Percentiles rank a stretch among this genome's conserved stretches.
phyloP scores from a whole-genome alignment of 2,113 vertebrate species.

The Forbesichthys agassizii region DNA sequence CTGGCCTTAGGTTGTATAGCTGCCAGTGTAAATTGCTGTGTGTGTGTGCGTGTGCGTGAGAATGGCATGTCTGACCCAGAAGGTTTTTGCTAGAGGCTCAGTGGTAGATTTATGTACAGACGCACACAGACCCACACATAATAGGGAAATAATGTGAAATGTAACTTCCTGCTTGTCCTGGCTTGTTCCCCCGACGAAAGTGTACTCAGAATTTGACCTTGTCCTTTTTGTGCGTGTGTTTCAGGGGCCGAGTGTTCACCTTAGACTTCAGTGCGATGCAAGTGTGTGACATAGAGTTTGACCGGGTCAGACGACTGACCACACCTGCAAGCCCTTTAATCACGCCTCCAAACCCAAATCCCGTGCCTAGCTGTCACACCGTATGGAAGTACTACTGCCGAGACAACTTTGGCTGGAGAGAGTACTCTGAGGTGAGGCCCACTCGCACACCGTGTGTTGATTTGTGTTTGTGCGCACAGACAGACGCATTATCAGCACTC shows the following conservation, averaged over 20 bases:
- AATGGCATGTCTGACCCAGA: slow-evolving; percentile 67
- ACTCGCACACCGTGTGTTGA: not conserved
- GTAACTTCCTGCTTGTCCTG: too few species aligned
- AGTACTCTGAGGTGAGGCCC: slow-evolving; percentile 92
- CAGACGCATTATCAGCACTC: slow-evolving; percentile 45
- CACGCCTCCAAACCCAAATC: slow-evolving; percentile 75
- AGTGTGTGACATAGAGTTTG: slow-evolving; percentile 90
- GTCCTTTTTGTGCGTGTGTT: slow-evolving; percentile 22
- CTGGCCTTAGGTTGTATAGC: slow-evolving; percentile 28
- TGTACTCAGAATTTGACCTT: slow-evolving; percentile 26
- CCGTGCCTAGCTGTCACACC: slow-evolving; percentile 85
- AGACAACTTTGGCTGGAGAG: slow-evolving; percentile 99
- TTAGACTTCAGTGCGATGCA: slow-evolving; percentile 89
- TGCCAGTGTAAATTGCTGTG: slow-evolving; percentile 45
- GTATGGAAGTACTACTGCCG: slow-evolving; percentile 99
- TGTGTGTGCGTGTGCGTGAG: slow-evolving; percentile 15
- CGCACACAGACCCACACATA: slow-evolving; percentile 25
- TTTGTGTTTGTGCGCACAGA: slow-evolving; percentile 11
- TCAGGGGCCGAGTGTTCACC: slow-evolving; percentile 89
- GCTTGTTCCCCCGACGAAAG: too few species aligned
- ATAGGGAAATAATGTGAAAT: too few species aligned
- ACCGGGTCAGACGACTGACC: slow-evolving; percentile 88
- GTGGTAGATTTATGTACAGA: slow-evolving; percentile 37
- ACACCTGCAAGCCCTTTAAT: slow-evolving; percentile 80
- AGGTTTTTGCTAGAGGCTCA: slow-evolving; percentile 57